Evolutionary conservation across 2,113 vertebrate genomes (phyloP).

Genomic region (Pelecanoides urinatrix): DNA sequence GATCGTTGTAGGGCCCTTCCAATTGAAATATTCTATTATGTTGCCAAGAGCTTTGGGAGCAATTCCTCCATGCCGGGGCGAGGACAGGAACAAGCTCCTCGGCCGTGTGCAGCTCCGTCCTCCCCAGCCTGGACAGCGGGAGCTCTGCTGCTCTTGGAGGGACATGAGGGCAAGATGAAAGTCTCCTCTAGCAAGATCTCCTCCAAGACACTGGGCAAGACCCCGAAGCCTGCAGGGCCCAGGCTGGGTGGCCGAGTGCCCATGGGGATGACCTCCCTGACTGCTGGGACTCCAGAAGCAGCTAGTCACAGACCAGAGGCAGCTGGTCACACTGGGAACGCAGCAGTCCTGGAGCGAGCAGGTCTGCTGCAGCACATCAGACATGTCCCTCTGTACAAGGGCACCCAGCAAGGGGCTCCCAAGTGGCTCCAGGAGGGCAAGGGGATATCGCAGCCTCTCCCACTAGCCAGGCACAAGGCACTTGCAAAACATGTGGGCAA

Average conservation of each 20-base stretch:
- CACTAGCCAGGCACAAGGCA: background rate
- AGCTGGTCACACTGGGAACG: accelerated
- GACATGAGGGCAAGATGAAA: accelerated
- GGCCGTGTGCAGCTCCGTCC: accelerated
- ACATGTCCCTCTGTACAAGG: accelerated
- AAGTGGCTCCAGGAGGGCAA: background rate
- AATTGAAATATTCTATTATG: background rate
- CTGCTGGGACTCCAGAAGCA: background rate
- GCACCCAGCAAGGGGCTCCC: background rate
- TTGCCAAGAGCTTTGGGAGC: background rate
- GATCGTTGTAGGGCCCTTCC: background rate
- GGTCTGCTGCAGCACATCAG: background rate
- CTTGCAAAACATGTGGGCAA: background rate
- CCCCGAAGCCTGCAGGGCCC: background rate
- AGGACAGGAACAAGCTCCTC: background rate
- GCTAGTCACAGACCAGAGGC: background rate
- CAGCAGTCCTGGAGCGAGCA: accelerated
- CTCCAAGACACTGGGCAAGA: background rate
- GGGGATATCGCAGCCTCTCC: background rate
- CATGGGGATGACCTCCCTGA: background rate
- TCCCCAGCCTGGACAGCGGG: background rate
- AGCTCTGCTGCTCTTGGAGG: background rate
- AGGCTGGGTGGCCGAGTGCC: background rate
- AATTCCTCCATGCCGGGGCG: background rate
- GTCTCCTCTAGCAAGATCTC: background rate